Evolutionary conservation across 2,113 vertebrate species (phyloP).

Genomic region (Mustela nigripes): DNA sequence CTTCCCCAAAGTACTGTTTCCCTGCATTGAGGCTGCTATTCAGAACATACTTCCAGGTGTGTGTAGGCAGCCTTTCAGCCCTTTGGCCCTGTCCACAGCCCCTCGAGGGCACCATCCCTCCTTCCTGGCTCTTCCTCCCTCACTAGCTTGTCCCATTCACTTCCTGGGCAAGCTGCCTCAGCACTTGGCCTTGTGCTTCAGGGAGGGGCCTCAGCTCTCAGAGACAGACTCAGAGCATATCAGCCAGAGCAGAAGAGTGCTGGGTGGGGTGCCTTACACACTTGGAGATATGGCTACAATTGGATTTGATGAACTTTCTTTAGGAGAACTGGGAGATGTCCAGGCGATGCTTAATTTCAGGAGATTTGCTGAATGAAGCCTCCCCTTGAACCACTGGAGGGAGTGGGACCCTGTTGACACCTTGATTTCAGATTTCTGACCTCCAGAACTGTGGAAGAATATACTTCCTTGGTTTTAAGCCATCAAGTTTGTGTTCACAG

Average conservation of each 20-base stretch:
- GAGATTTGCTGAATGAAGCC: not conserved
- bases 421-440: not conserved
- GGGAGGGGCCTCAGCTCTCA: not conserved
- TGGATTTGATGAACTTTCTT: not conserved
- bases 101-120: fast-evolving
- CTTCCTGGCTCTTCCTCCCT: not conserved
- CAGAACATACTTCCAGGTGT: not conserved
- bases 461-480: not conserved
- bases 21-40: not conserved
- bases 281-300: not conserved
- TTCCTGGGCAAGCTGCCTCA: not conserved
- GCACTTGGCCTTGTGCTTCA: not conserved
- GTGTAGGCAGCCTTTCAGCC: not conserved
- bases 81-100: not conserved
- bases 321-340: not conserved
- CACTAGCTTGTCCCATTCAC: not conserved
- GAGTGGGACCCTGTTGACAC: not conserved
- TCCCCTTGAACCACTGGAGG: not conserved
- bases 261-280: not conserved
- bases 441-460: not conserved
- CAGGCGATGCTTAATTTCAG: not conserved
- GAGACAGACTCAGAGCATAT: not conserved
- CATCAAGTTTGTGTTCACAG: not conserved
- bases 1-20: not conserved
- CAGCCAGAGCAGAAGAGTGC: not conserved